These are phyloP conservation scores for Crematogaster levior DNA, from an alignment of 2,888 invertebrate genomes.

Conservation along the genomic window DNA sequence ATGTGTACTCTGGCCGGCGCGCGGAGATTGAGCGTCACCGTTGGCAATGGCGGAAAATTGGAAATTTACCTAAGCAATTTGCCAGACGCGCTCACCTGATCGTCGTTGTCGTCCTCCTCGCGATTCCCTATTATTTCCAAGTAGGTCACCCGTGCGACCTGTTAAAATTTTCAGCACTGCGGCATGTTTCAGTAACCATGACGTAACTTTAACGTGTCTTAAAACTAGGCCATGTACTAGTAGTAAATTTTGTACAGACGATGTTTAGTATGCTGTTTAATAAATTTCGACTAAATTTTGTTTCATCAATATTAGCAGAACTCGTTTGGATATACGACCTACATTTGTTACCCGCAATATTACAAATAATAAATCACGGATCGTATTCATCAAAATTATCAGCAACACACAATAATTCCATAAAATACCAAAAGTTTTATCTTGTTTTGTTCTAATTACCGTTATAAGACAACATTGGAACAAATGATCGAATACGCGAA, in stretches of 20 bases:
- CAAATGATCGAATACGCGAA: background rate
- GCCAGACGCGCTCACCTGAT: conserved; percentile 62
- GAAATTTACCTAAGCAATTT: conserved; percentile 77
- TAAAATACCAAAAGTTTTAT: background rate
- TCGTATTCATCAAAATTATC: background rate
- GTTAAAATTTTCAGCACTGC: conserved; percentile 44
- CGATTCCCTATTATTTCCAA: conserved; percentile 70
- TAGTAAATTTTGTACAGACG: conserved; percentile 4
- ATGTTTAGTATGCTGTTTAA: background rate
- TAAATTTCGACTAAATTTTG: background rate
- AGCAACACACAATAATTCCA: background rate
- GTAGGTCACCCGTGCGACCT: conserved; percentile 53
- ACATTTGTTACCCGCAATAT: background rate
- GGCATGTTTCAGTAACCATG: conserved; percentile 8
- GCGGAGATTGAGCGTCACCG: conserved; percentile 60
- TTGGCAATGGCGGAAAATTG: conserved; percentile 75
- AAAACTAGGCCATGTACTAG: background rate
- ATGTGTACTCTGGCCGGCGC: conserved; percentile 64
- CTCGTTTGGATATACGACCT: background rate
- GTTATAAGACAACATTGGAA: background rate
- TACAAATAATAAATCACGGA: conserved; percentile 5
- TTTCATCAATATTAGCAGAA: background rate
- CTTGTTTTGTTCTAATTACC: background rate
- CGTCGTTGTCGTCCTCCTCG: conserved; percentile 40
- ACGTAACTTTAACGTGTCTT: conserved; percentile 26